These are phyloP conservation scores for Cylindroiulus punctatus DNA, from an alignment of 2,888 invertebrate genomes.

Conservation along the genomic window DNA sequence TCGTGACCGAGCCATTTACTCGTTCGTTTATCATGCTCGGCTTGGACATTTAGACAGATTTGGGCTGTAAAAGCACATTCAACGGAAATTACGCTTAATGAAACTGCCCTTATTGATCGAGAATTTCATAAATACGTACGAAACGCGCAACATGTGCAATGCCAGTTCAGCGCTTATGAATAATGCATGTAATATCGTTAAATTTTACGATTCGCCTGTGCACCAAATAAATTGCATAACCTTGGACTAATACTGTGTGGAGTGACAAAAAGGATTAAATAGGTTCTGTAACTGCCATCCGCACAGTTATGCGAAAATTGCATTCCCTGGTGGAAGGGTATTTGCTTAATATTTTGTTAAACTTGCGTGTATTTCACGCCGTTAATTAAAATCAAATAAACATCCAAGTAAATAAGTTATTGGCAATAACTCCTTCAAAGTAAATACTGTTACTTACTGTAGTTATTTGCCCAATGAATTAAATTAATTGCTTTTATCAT, in stretches of 20 bases:
- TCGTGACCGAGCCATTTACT: too few relatives aligned
- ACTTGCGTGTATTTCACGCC: too few relatives aligned
- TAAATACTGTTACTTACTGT: too few relatives aligned
- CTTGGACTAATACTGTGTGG: not conserved
- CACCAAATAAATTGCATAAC: not conserved
- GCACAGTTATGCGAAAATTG: not conserved
- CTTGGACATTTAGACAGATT: too few relatives aligned
- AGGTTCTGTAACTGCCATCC: not conserved
- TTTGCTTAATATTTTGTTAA: too few relatives aligned
- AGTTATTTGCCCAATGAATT: too few relatives aligned
- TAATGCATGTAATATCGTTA: slow-evolving; percentile 10
- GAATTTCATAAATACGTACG: not conserved
- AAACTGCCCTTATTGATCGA: not conserved
- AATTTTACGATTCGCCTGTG: not conserved
- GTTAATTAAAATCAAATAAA: too few relatives aligned
- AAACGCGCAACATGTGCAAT: not conserved
- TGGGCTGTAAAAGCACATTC: not conserved
- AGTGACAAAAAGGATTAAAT: not conserved
- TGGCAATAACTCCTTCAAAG: too few relatives aligned
- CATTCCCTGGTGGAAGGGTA: not conserved
- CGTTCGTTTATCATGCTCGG: too few relatives aligned
- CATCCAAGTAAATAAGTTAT: too few relatives aligned
- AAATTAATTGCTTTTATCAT: too few relatives aligned
- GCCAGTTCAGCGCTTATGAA: not conserved
- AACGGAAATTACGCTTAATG: not conserved